Conservation (phyloP, 2,113 vertebrate species). For the Pomatostomus ruficeps region DNA sequence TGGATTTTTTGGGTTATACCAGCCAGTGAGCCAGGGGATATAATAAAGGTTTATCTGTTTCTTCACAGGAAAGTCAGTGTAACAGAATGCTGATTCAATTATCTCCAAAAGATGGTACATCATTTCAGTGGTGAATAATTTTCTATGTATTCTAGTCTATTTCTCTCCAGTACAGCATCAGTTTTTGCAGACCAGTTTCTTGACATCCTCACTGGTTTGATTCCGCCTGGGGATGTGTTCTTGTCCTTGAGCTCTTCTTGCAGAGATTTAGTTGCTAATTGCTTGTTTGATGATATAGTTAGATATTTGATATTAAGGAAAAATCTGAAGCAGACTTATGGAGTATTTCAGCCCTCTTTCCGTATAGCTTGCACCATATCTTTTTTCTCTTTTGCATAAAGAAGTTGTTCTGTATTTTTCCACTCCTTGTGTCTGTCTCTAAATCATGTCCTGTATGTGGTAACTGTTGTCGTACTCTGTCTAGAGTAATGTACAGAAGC, state of each 20-base stretch:
- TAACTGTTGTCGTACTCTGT: background rate
- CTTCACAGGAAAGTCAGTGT: background rate
- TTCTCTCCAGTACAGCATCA: background rate
- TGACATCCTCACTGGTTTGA: background rate
- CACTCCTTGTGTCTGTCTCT: background rate
- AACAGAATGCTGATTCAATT: background rate
- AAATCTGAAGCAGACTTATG: background rate
- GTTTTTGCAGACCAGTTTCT: background rate
- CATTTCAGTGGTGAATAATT: background rate
- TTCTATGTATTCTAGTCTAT: background rate
- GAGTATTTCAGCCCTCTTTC: background rate
- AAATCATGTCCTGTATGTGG: background rate
- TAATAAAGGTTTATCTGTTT: background rate
- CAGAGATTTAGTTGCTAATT: background rate
- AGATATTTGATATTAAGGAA: background rate
- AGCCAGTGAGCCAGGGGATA: background rate
- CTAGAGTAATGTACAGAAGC: background rate
- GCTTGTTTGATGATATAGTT: background rate
- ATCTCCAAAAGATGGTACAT: background rate
- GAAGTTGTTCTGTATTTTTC: background rate
- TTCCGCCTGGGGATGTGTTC: background rate
- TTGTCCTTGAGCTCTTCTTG: background rate
- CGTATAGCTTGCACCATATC: background rate
- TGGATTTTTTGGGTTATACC: background rate
- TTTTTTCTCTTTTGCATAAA: background rate